These are phyloP conservation scores for Vandiemenella viatica DNA, from an alignment of 2,888 invertebrate species.

Conservation along the genomic window DNA sequence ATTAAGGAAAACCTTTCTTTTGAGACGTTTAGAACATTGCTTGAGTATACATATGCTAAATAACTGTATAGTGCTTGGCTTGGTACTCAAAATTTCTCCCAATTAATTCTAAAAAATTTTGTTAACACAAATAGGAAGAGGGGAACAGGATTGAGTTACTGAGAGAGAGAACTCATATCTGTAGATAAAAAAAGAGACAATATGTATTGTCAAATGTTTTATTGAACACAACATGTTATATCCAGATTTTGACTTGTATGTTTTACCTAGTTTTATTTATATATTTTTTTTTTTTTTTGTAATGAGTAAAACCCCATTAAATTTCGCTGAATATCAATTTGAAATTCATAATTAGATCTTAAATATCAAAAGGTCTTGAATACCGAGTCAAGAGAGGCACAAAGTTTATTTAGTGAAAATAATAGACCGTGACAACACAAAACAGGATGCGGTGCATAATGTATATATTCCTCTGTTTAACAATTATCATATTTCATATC, in stretches of 20 bases:
- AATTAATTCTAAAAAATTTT: no score
- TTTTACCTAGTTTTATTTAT: no score
- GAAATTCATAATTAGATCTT: conserved; percentile 18
- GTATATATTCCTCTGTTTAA: conserved; percentile 13
- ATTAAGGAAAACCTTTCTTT: no score
- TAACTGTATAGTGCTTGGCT: no score
- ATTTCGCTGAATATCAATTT: conserved; percentile 17
- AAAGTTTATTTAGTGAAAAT: conserved; percentile 22
- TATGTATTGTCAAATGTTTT: conserved; percentile 17
- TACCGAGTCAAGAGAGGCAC: conserved; percentile 24
- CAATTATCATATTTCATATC: conserved; percentile 10
- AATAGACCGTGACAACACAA: conserved; percentile 16
- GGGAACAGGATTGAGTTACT: no score
- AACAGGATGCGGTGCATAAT: conserved; percentile 16
- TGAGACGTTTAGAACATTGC: no score
- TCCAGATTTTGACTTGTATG: conserved; percentile 14
- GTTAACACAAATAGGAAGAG: no score
- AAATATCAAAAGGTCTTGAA: conserved; percentile 25
- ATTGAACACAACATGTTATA: conserved; percentile 19
- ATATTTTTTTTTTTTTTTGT: conserved; percentile 12
- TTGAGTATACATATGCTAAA: no score
- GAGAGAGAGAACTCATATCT: no score
- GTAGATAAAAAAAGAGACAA: neutral
- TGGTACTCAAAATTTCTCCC: no score
- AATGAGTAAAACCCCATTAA: conserved; percentile 17